phyloP scores from a whole-genome alignment of 2,888 invertebrate genomes.

The Chrysolina americana region DNA sequence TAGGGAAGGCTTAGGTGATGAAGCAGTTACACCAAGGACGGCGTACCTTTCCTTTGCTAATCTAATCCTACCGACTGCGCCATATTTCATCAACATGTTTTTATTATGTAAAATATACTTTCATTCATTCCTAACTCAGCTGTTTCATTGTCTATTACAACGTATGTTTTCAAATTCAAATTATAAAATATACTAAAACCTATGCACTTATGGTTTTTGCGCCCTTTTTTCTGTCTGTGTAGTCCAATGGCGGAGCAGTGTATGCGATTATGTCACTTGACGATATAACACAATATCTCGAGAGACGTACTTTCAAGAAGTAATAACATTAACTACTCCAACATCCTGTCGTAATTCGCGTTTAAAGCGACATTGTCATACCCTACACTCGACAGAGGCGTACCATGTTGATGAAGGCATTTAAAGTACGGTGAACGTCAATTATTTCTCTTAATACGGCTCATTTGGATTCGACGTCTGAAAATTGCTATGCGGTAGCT shows the following conservation, averaged over 20 bases:
- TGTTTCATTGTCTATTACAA: too few species aligned
- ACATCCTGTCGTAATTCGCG: conserved; percentile 53
- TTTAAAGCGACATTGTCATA: conserved; percentile 48
- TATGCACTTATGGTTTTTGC: too few species aligned
- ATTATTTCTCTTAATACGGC: conserved; percentile 25
- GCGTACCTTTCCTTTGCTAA: too few species aligned
- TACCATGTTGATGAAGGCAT: conserved; percentile 15
- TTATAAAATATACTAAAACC: too few species aligned
- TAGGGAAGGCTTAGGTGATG: too few species aligned
- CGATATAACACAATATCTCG: conserved; percentile 43
- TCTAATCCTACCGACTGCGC: too few species aligned
- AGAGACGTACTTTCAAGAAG: conserved; percentile 42
- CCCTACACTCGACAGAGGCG: conserved; percentile 43
- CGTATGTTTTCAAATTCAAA: too few species aligned
- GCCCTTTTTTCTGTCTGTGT: neutral
- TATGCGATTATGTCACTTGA: conserved; percentile 37
- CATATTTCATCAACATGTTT: too few species aligned
- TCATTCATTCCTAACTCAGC: too few species aligned
- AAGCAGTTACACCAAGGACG: too few species aligned
- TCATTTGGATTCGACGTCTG: neutral
- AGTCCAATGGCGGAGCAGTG: conserved; percentile 7
- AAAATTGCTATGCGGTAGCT: neutral
- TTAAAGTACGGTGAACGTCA: conserved; percentile 16
- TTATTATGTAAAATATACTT: too few species aligned
- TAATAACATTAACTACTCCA: conserved; percentile 47